These are phyloP conservation scores for Ochropleura leucogaster DNA, from an alignment of 2,888 invertebrate species.

Conservation along the genomic window DNA sequence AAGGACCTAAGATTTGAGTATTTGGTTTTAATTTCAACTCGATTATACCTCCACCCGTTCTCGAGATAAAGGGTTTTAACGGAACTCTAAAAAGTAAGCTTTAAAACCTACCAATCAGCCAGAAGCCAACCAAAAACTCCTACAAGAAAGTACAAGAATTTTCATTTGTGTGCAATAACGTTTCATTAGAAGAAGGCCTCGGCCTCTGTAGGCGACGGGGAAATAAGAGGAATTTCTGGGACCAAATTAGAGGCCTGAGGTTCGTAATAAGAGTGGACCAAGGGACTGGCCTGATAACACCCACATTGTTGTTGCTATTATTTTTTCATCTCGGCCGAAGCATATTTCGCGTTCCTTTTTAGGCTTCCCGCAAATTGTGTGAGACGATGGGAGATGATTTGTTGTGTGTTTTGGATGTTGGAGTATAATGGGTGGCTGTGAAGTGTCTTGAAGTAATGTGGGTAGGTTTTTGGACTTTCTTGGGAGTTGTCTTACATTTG, in stretches of 20 bases:
- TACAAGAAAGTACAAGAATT: constrained; percentile 49
- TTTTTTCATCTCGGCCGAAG: constrained; percentile 82
- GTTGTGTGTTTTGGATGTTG: constrained; percentile 42
- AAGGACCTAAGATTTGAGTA: too few relatives aligned
- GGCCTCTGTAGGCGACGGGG: constrained; percentile 72
- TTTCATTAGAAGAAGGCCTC: constrained; percentile 75
- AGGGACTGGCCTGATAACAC: constrained; percentile 79
- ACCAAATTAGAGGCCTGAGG: constrained; percentile 84
- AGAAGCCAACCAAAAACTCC: constrained; percentile 13
- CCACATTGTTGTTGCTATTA: constrained; percentile 84
- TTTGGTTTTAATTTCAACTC: too few relatives aligned
- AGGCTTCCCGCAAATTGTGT: constrained; percentile 43
- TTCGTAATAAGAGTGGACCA: constrained; percentile 86
- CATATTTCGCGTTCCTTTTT: constrained; percentile 74
- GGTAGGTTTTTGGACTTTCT: constrained; percentile 3
- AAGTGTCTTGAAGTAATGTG: constrained; percentile 41
- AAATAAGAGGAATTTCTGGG: constrained; percentile 65
- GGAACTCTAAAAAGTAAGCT: too few relatives aligned
- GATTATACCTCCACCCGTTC: too few relatives aligned
- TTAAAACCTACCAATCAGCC: background rate
- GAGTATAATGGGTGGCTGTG: constrained; percentile 41
- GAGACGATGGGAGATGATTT: constrained; percentile 52
- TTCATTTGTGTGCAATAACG: constrained; percentile 71
- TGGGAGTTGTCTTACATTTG: background rate
- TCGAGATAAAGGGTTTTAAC: too few relatives aligned